phyloP scores from a whole-genome alignment of 2,888 invertebrate genomes.

The Megastigmus dorsalis region DNA sequence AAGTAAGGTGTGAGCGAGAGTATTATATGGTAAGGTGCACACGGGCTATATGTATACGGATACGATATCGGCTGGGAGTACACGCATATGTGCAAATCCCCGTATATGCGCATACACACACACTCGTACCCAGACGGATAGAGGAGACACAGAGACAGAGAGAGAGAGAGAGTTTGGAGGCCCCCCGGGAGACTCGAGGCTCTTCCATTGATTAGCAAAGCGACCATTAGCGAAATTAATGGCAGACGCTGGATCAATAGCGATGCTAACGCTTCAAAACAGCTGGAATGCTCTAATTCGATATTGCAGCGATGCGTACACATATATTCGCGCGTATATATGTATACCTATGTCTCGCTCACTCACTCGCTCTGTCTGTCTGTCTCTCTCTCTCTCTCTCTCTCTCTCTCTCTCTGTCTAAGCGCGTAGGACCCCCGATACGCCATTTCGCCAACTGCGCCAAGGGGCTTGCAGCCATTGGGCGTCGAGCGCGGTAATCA shows the following conservation, averaged over 20 bases:
- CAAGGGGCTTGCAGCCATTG: too few relatives aligned
- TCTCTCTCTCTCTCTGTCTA: too few relatives aligned
- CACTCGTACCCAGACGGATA: slow-evolving; percentile 33
- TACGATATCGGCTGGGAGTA: slow-evolving; percentile 10
- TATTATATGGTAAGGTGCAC: not conserved
- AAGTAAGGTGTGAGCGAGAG: not conserved
- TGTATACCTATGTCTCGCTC: not conserved
- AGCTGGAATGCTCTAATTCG: slow-evolving; percentile 51
- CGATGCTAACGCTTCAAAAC: slow-evolving; percentile 46
- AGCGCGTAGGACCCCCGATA: too few relatives aligned
- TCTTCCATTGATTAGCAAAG: slow-evolving; percentile 69
- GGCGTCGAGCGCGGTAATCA: slow-evolving; percentile 24
- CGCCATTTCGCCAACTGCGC: too few relatives aligned
- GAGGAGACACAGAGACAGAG: slow-evolving; percentile 20
- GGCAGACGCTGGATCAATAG: slow-evolving; percentile 62
- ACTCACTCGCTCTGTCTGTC: too few relatives aligned
- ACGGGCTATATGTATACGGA: not conserved
- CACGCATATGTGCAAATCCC: slow-evolving; percentile 20
- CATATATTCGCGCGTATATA: not conserved
- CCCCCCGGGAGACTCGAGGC: slow-evolving; percentile 56
- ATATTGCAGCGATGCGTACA: slow-evolving; percentile 19
- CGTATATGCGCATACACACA: slow-evolving; percentile 39
- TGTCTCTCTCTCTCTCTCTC: too few relatives aligned
- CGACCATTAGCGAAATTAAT: slow-evolving; percentile 70
- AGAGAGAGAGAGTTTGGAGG: slow-evolving; percentile 33